Conservation (phyloP, 2,888 invertebrate species). For the Lepas anatifera region DNA sequence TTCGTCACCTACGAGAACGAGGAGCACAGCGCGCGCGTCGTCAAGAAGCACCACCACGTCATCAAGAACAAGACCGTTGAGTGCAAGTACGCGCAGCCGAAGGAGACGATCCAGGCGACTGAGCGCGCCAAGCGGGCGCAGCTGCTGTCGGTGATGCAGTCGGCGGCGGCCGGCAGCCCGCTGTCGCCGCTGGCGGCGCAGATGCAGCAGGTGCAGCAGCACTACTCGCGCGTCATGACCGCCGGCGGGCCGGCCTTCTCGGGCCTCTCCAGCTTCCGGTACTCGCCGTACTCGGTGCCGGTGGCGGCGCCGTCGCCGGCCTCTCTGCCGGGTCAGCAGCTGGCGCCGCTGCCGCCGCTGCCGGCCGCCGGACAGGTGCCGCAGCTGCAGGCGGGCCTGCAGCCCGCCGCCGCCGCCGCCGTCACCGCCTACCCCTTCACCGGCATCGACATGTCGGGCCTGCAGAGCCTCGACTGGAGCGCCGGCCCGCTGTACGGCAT, state of each 20-base stretch:
- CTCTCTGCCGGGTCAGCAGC: background rate
- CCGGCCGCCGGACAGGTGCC: background rate
- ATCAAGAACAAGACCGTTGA: slow-evolving; percentile 84
- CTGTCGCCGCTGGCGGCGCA: slow-evolving; percentile 30
- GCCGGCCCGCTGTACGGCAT: slow-evolving; percentile 12
- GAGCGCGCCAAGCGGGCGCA: slow-evolving; percentile 56
- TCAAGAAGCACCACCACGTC: slow-evolving; percentile 84
- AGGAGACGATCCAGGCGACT: slow-evolving; percentile 67
- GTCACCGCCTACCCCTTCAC: slow-evolving; percentile 43
- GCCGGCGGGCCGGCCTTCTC: slow-evolving; percentile 37
- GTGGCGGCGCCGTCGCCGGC: slow-evolving; percentile 13
- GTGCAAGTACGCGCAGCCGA: slow-evolving; percentile 84
- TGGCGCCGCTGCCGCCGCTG: background rate
- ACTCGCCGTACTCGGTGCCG: slow-evolving; percentile 49
- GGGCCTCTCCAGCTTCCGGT: slow-evolving; percentile 45
- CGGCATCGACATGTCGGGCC: slow-evolving; percentile 83
- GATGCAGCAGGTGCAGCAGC: slow-evolving; percentile 13
- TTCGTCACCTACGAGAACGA: slow-evolving; percentile 86
- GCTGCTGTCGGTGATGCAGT: slow-evolving; percentile 47
- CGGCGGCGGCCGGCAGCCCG: slow-evolving; percentile 51
- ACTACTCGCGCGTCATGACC: slow-evolving; percentile 15
- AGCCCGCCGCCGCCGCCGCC: background rate
- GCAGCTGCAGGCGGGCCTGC: background rate
- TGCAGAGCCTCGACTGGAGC: slow-evolving; percentile 80
- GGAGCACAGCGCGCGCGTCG: slow-evolving; percentile 82